Percentiles rank a stretch among this genome's conserved stretches.
Conservation (phyloP, 1,140 invertebrate genomes). For the Yoshiicerus persimilis region DNA sequence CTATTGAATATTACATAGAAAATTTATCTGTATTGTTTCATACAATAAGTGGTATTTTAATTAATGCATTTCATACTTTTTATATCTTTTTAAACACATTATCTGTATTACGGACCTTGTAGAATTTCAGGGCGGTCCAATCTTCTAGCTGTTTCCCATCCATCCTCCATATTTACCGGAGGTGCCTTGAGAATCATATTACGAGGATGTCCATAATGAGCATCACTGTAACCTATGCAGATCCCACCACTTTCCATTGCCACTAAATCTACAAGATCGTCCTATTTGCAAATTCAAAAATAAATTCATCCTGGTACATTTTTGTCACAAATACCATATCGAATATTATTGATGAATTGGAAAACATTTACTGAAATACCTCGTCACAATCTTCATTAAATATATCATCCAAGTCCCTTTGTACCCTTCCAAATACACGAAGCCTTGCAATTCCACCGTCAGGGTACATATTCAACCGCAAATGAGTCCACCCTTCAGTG, state of each 20-base stretch:
- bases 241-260: conserved; percentile 62
- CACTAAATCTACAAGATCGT: conserved; percentile 60
- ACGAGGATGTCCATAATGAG: conserved; percentile 66
- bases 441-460: conserved; percentile 69
- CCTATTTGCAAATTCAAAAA: background rate
- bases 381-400: background rate
- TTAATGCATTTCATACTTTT: too few species aligned
- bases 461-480: conserved; percentile 66
- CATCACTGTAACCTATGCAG: conserved; percentile 63
- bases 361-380: background rate
- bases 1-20: background rate
- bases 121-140: conserved; percentile 65
- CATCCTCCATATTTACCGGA: conserved; percentile 63
- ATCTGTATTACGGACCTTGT: conserved; percentile 47
- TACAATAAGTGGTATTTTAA: too few species aligned
- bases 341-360: too few species aligned
- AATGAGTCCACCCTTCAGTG: conserved; percentile 60
- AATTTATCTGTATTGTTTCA: too few species aligned
- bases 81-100: too few species aligned
- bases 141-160: conserved; percentile 68
- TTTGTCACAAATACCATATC: too few species aligned
- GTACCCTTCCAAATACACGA: conserved; percentile 62
- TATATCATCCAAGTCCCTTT: conserved; percentile 53
- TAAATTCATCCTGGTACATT: background rate
- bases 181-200: conserved; percentile 63